Percentiles rank a stretch among this genome's conserved stretches.
Conservation (phyloP, 2,113 vertebrate genomes). For the Aegotheles bennettii region DNA sequence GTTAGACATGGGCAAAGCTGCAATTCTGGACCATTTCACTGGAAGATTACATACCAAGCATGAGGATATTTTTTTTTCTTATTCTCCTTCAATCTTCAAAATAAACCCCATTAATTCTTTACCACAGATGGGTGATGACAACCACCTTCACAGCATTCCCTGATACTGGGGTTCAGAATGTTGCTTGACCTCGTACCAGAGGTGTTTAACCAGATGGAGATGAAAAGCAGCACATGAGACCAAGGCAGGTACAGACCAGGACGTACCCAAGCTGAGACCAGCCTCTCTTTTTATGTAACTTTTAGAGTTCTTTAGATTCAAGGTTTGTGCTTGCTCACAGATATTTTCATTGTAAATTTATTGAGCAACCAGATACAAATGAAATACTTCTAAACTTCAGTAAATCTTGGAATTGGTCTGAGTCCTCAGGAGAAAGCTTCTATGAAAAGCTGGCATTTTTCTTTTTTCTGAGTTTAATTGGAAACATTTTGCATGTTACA, state of each 20-base stretch:
- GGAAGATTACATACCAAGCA: not conserved
- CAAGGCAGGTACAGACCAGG: not conserved
- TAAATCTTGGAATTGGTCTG: not conserved
- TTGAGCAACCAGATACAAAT: not conserved
- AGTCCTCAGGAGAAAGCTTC: not conserved
- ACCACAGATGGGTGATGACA: too few species aligned
- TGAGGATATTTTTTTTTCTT: not conserved
- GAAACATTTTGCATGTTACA: conserved; percentile 24
- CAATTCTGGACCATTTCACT: not conserved
- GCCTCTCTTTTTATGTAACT: not conserved
- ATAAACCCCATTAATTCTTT: not conserved
- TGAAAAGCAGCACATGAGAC: not conserved
- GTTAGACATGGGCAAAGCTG: rapidly evolving
- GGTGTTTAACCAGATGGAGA: not conserved
- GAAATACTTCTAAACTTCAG: not conserved
- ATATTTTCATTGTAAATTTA: not conserved
- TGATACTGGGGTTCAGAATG: not conserved
- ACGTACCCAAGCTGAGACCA: not conserved
- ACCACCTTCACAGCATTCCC: too few species aligned
- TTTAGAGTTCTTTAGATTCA: not conserved
- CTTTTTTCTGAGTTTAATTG: conserved; percentile 25
- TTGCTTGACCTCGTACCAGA: not conserved
- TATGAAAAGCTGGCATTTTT: not conserved
- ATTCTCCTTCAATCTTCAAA: not conserved
- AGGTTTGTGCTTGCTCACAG: not conserved